Evolutionary conservation across 2,797 vertebrate genomes (phyloP).

Genomic region (Echiichthys vipera): DNA sequence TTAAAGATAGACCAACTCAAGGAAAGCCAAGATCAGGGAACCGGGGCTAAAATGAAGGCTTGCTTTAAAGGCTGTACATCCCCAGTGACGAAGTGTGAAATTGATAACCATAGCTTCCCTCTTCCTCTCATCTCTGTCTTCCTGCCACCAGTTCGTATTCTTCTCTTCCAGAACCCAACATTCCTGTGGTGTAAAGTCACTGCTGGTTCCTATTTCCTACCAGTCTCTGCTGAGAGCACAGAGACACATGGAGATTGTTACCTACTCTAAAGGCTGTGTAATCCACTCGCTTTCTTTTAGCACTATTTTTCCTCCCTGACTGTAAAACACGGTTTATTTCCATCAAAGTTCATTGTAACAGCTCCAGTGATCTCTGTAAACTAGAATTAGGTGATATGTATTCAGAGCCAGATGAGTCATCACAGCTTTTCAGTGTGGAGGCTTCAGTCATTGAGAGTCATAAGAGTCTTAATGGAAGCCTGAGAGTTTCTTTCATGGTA

Average conservation of each 20-base stretch:
- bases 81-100: slow-evolving; percentile 36
- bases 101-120: slow-evolving; percentile 19
- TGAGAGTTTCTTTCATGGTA: not conserved
- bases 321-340: slow-evolving; percentile 42
- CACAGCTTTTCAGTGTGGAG: slow-evolving; percentile 6
- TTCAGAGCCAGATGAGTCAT: slow-evolving; percentile 20
- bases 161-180: slow-evolving; percentile 59
- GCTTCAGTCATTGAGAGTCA: not conserved
- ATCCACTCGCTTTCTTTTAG: slow-evolving; percentile 61
- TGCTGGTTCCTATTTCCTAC: slow-evolving; percentile 72
- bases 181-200: slow-evolving; percentile 77
- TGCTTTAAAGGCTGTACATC: slow-evolving; percentile 47
- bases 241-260: slow-evolving; percentile 79
- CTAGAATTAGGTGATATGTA: slow-evolving; percentile 38
- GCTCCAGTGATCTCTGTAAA: slow-evolving; percentile 32
- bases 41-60: slow-evolving; percentile 29
- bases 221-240: slow-evolving; percentile 54
- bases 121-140: slow-evolving; percentile 29
- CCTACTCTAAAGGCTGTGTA: slow-evolving; percentile 69
- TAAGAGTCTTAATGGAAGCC: not conserved
- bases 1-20: slow-evolving; percentile 53
- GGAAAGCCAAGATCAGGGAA: slow-evolving; percentile 50
- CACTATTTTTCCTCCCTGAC: slow-evolving; percentile 35
- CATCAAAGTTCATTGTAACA: slow-evolving; percentile 39
- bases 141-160: slow-evolving; percentile 47